A percentile compares a stretch with the other conserved stretches of the same genome.
phyloP scores from a whole-genome alignment of 2,113 vertebrate species.

The Onychostoma macrolepis region DNA sequence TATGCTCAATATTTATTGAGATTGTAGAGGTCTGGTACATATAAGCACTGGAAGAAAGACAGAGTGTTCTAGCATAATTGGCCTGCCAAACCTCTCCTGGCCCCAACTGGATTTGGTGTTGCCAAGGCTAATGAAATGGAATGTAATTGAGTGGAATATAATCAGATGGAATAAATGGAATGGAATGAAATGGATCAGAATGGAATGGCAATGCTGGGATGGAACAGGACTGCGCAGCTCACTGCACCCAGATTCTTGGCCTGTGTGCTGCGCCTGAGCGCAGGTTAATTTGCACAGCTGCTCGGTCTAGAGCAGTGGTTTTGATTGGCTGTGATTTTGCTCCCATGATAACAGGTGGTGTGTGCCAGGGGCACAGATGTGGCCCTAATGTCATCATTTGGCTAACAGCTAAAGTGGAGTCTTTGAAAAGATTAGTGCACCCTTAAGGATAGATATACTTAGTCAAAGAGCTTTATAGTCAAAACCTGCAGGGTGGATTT shows the following conservation, averaged over 20 bases:
- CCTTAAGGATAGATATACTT: constrained; percentile 13
- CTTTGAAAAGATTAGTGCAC: constrained; percentile 33
- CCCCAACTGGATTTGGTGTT: constrained; percentile 20
- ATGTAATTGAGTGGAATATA: constrained; percentile 36
- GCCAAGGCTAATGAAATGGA: constrained; percentile 44
- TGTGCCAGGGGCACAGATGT: constrained; percentile 22
- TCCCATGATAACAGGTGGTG: constrained; percentile 25
- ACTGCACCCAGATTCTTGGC: neutral
- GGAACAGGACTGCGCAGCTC: constrained; percentile 7
- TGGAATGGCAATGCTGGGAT: constrained; percentile 3
- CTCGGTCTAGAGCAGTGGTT: constrained; percentile 3
- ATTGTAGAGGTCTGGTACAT: neutral
- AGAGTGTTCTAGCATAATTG: constrained; percentile 1
- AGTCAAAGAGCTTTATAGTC: neutral
- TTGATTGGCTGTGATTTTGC: constrained; percentile 19
- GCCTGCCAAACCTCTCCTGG: constrained; percentile 20
- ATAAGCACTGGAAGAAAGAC: constrained; percentile 6
- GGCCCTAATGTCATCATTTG: constrained; percentile 23
- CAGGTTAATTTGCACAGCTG: constrained; percentile 39
- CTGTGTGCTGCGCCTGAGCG: constrained; percentile 32
- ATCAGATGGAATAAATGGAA: constrained; percentile 43
- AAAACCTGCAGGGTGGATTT: constrained; percentile 17
- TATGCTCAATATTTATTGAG: constrained; percentile 1
- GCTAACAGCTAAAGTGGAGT: constrained; percentile 39
- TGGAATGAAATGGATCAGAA: constrained; percentile 25